Base-by-base conservation (phyloP, 1,140 invertebrate genomes). In the Drosophila micromelanica region DNA sequence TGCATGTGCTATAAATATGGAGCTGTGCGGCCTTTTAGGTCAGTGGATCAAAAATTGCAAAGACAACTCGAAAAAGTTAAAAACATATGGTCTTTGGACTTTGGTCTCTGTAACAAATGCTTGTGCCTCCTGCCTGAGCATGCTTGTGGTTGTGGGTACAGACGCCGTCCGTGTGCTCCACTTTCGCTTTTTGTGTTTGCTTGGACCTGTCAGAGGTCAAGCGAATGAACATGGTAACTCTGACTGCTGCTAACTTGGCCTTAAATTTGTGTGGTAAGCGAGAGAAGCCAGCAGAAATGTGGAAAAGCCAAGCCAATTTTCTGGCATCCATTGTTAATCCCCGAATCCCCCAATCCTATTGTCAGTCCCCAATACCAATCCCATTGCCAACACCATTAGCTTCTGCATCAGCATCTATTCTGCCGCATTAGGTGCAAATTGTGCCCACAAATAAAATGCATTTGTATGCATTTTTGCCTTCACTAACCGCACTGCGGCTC, bases 21-120 rank as follows among this genome's bases (percentile, higher is more conserved):
- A 37, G 27, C 17, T 46, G 17, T n/a, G 45, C 40, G 57, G 38
- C 30, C 71, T 81, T 86, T 81, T 51, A 62, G 82, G 82, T 86
- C 82, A 86, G 78, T 86, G 63, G 82, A 86, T 86, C 82, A 86
- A 67, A 85, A 81, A 76, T 76, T 61, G 73, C 80, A 79, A 72
- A 80, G 80, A 85, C 80, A 78, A 79, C 80, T 76, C 23, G 76
- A 62, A 77, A 80, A 85, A 80, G 69, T 67, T 74, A 75, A 86
- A 86, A 86, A 67, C 59, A 59, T 43, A 52, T 55, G 49, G 59
- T 35, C 54, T 54, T 45, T 71, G 51, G 46, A 20, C 30, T 55
- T 35, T 9, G 43, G 12, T 20, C 38, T 11, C 48, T 43, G 20
- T 13, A 30, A 13, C 55, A 43, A 23, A 12, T 45, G 38, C 7